These are phyloP conservation scores for Caloenas nicobarica DNA, from an alignment of 2,113 vertebrate genomes.

Conservation along the genomic window DNA sequence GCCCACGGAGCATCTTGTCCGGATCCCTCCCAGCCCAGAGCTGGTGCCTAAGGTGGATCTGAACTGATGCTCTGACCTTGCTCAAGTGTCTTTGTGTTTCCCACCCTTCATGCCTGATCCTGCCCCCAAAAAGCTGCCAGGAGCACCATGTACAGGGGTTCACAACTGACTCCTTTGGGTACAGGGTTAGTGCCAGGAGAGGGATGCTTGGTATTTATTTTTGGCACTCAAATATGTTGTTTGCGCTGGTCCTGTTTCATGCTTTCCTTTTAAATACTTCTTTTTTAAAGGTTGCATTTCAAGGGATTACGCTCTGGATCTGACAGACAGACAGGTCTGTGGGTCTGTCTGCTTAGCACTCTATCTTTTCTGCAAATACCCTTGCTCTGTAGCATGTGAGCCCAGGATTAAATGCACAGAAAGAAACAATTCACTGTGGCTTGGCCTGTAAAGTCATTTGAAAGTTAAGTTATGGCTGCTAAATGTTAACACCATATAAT, in stretches of 20 bases:
- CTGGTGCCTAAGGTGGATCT: background rate
- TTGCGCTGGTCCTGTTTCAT: background rate
- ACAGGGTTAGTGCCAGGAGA: background rate
- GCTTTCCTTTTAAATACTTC: background rate
- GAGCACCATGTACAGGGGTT: background rate
- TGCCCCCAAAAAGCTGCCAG: background rate
- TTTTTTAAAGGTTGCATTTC: background rate
- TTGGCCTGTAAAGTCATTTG: slow-evolving; percentile 26
- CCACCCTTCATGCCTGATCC: background rate
- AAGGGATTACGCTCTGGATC: background rate
- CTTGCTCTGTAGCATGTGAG: background rate
- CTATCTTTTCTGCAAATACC: slow-evolving; percentile 7
- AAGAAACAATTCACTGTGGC: slow-evolving; percentile 27
- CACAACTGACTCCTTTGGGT: background rate
- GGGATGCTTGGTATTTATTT: background rate
- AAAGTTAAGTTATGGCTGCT: slow-evolving; percentile 45
- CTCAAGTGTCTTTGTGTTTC: background rate
- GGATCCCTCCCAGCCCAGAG: background rate
- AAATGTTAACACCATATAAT: slow-evolving; percentile 45
- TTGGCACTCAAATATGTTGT: background rate
- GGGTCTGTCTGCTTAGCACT: background rate
- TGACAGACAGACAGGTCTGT: slow-evolving; percentile 11
- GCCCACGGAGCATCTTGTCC: background rate
- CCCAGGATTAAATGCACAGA: slow-evolving; percentile 20
- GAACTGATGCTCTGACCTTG: background rate